Base-by-base conservation (phyloP, 2,113 vertebrate species). In the Solea solea region DNA sequence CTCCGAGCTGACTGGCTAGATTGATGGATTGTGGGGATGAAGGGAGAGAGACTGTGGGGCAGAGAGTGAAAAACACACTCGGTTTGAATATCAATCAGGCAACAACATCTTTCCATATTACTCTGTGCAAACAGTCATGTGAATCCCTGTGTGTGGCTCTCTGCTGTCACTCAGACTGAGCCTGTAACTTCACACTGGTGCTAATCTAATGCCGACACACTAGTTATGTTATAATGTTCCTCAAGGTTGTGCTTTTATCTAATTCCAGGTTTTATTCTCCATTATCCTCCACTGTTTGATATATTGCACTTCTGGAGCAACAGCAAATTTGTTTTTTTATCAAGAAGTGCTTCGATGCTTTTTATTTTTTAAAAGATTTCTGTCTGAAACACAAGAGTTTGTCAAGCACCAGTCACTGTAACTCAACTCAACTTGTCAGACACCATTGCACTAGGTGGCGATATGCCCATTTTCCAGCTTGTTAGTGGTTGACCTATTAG, bases 81-180 rank as follows among this genome's bases (percentile, higher is more conserved):
- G 70, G 62, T 69, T 64, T 72, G 82, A 86, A 88, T 86, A 85
- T 83, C 80, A 86, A 85, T 84, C 80, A 74, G 72, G 46, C 25
- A 11, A 12, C 51, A 0, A 1, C 58, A 11, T 54, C 64, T 50
- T 48, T 11, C 10, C 72, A 21, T 65, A n/a, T 57, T 41, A 28
- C 42, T 41, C 52, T 13, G 41, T 27, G 44, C 66, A 69, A 70
- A 69, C 65, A 39, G 28, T 46, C 16, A 9, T 7, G 16, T 52
- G 49, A 13, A 44, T 57, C 34, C 52, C 12, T 51, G 5, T 11
- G 41, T 7, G 52, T 16, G 44, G 34, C 34, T 34, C 5, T 34
- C 34, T 34, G 54, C 67, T 50, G 60, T 80, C 73, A 45, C 41
- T 79, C 56, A 28, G 41, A 42, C 65, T 85, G 46, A 25, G 67